Percentiles rank a stretch among this genome's conserved stretches.
These are phyloP conservation scores for Branchipolynoe longqiensis DNA, from an alignment of 2,888 invertebrate genomes.

Conservation along the genomic window DNA sequence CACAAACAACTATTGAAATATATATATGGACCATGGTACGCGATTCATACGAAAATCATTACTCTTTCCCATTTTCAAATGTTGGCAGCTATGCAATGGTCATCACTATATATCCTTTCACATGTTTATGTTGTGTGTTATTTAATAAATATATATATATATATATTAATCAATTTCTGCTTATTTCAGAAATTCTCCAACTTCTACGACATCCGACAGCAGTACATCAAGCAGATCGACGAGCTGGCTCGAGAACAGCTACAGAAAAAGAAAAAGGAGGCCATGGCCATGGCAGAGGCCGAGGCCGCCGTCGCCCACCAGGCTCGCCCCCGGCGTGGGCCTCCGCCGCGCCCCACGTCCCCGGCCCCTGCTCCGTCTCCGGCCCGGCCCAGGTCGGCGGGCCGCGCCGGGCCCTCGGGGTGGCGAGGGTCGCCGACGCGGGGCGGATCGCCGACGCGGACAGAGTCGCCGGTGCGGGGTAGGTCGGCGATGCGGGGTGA, in stretches of 20 bases:
- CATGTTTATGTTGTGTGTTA: not conserved
- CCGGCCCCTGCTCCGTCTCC: not conserved
- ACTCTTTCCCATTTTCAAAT: too few relatives aligned
- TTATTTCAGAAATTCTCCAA: conserved; percentile 44
- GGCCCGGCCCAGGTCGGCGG: too few relatives aligned
- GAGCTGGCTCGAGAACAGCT: not conserved
- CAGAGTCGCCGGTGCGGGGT: too few relatives aligned
- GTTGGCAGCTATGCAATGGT: too few relatives aligned
- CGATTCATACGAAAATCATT: too few relatives aligned
- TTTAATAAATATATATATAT: conserved; percentile 1
- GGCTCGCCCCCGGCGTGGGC: too few relatives aligned
- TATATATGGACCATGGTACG: too few relatives aligned
- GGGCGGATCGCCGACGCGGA: not conserved
- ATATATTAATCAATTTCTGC: not conserved
- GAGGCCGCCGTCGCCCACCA: too few relatives aligned
- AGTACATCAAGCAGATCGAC: conserved; percentile 29
- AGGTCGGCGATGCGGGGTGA: too few relatives aligned
- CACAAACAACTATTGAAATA: too few relatives aligned
- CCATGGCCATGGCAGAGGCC: too few relatives aligned
- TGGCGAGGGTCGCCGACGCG: not conserved
- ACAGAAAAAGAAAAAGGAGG: not conserved
- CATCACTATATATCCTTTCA: not conserved
- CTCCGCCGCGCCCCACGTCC: too few relatives aligned
- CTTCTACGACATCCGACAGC: conserved; percentile 46
- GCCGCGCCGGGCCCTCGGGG: not conserved